Evolutionary conservation across 2,113 vertebrate species (phyloP).

Genomic region (Phasianus colchicus): DNA sequence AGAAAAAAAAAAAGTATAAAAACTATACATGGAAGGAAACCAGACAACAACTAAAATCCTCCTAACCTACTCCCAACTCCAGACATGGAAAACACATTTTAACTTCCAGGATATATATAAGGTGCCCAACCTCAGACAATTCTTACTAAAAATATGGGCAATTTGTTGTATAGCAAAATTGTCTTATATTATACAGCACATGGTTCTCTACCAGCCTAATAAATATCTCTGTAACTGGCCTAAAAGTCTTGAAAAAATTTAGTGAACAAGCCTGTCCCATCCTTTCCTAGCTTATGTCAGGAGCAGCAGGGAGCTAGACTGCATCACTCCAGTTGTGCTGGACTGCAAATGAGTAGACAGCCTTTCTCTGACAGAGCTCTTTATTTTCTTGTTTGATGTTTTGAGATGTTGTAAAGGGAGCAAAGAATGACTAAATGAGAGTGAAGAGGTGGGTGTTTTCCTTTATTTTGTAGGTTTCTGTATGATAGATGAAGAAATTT

Average conservation of each 20-base stretch:
- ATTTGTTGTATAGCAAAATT: background rate
- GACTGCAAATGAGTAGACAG: background rate
- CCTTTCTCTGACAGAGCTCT: background rate
- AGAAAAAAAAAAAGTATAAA: fast-evolving
- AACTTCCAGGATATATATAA: background rate
- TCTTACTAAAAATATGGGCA: background rate
- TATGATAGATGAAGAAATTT: background rate
- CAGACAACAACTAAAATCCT: background rate
- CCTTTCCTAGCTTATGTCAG: too few relatives aligned
- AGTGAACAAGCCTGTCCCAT: fast-evolving
- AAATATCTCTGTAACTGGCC: background rate
- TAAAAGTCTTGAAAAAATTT: background rate
- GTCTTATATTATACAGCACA: background rate
- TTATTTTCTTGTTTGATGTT: background rate
- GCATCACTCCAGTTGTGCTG: background rate
- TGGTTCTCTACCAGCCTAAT: background rate
- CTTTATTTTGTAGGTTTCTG: background rate
- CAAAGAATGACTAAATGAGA: background rate
- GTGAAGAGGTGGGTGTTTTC: background rate
- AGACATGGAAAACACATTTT: background rate
- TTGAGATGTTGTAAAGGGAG: background rate
- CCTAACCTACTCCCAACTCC: background rate
- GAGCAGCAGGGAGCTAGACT: background rate
- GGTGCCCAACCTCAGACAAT: background rate
- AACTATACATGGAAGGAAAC: background rate